Base-by-base conservation (phyloP, 1,140 invertebrate genomes). In the Phortica variegata region DNA sequence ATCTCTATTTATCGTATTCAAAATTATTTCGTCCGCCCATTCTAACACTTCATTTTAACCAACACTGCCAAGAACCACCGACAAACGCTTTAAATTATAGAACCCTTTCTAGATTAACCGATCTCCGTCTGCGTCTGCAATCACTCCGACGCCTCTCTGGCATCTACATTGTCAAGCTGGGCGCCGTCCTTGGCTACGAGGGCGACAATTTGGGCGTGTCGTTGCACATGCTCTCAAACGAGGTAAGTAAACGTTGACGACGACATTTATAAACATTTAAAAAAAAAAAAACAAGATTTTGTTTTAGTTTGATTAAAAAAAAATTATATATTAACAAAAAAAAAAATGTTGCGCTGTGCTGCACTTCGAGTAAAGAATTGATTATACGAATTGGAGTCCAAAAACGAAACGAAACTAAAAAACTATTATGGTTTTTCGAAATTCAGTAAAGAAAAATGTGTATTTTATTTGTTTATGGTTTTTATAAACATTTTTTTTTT, bases 81-180 rank as follows among this genome's bases (percentile, higher is more conserved):
- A 60, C 68, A 69, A 58, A 66, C 63, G 52, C 65, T 68, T 65
- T 68, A 63, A 74, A 66, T 43, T 73, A 46, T 63, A 76, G 71
- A 69, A 76, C 72, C 32, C 65, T 70, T 76, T 76, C 61, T 57
- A 83, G 85, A 50, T 77, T 91, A 51, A 87, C 84, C 34, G 85
- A 88, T 65, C 77, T 91, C 3, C 80, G 87, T 3, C 78, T 90
- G 9, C 80, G 87, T 40, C 77, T 91, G 16, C 87, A 88, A 58
- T 88, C 87, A 2, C 77, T 91, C 13, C 82, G 85, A 57, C 82
- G 87, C 56, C 79, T 91, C 18, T 87, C 86, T 4, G 85, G 82
- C 26, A 85, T 89, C 47, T 91, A 91, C 66, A 84, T 88, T 3
- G 77, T 90, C 18, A 89, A 89, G 77, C 70, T 92, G 48, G 87